These are phyloP conservation scores for Esperia sulphurella DNA, from an alignment of 2,888 invertebrate genomes.

Conservation along the genomic window DNA sequence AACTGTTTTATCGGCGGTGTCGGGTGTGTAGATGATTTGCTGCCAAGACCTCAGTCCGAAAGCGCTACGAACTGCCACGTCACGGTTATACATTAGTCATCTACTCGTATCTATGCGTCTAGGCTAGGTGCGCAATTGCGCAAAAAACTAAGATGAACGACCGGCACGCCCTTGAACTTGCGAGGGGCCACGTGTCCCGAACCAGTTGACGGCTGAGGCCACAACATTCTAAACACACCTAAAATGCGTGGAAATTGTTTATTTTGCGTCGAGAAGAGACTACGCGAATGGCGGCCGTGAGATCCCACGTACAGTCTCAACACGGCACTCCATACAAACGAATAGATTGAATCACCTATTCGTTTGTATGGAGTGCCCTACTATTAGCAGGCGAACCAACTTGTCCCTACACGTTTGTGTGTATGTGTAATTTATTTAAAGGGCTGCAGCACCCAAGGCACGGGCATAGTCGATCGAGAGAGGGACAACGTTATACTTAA, in stretches of 20 bases:
- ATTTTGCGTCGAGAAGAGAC: conserved; percentile 17
- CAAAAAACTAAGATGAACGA: conserved; percentile 59
- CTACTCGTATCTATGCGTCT: conserved; percentile 30
- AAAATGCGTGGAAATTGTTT: background rate
- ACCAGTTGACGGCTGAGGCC: background rate
- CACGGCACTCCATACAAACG: no score
- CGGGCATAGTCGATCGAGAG: no score
- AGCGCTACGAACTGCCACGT: conserved; percentile 5
- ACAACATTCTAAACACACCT: conserved; percentile 1
- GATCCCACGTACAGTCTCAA: no score
- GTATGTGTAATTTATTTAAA: no score
- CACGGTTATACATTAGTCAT: conserved; percentile 1
- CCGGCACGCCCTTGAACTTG: conserved; percentile 61
- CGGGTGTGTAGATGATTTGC: background rate
- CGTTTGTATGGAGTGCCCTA: no score
- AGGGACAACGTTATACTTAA: no score
- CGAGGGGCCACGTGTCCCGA: conserved; percentile 29
- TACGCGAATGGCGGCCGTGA: conserved; percentile 9
- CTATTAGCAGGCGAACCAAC: no score
- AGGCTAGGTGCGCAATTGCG: conserved; percentile 33
- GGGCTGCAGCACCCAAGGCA: no score
- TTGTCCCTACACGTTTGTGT: no score
- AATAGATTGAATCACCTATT: no score
- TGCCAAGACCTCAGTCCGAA: conserved; percentile 4
- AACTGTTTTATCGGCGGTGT: background rate